These are phyloP conservation scores for Amphiduros pacificus DNA, from an alignment of 2,888 invertebrate species.

Conservation along the genomic window DNA sequence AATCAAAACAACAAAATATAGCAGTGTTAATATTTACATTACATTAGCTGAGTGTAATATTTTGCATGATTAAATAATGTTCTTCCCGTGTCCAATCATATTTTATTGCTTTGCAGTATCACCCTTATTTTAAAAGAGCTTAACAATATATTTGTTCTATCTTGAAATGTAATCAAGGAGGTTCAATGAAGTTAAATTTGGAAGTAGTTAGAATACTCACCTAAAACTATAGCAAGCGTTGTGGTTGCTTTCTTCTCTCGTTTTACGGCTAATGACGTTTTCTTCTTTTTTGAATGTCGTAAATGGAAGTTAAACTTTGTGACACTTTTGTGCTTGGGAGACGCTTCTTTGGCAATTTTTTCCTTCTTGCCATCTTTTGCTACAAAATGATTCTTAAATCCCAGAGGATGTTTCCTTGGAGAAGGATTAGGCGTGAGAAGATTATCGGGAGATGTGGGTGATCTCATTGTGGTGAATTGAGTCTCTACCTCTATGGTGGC, in stretches of 20 bases:
- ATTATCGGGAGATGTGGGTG: conserved; percentile 9
- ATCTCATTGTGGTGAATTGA: conserved; percentile 28
- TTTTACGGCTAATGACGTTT: conserved; percentile 45
- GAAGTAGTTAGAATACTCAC: no score
- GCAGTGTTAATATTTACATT: no score
- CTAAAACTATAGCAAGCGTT: conserved; percentile 96
- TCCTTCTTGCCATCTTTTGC: not conserved
- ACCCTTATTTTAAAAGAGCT: no score
- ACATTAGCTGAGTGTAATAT: no score
- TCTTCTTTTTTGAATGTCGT: conserved; percentile 74
- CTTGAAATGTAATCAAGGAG: no score
- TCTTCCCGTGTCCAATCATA: no score
- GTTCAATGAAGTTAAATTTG: no score
- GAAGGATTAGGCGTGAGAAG: conserved; percentile 1
- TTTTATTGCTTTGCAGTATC: no score
- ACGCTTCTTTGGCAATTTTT: not conserved
- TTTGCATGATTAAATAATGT: no score
- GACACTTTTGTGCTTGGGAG: conserved; percentile 41
- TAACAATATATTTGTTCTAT: no score
- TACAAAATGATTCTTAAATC: conserved; percentile 6
- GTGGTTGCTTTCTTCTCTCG: conserved; percentile 94
- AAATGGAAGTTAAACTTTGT: conserved; percentile 57
- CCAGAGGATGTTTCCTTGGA: not conserved
- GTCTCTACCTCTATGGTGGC: conserved; percentile 36
- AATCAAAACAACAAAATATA: conserved; percentile 38